Conservation (phyloP, 2,797 vertebrate species). For the Danio jaintianensis region DNA sequence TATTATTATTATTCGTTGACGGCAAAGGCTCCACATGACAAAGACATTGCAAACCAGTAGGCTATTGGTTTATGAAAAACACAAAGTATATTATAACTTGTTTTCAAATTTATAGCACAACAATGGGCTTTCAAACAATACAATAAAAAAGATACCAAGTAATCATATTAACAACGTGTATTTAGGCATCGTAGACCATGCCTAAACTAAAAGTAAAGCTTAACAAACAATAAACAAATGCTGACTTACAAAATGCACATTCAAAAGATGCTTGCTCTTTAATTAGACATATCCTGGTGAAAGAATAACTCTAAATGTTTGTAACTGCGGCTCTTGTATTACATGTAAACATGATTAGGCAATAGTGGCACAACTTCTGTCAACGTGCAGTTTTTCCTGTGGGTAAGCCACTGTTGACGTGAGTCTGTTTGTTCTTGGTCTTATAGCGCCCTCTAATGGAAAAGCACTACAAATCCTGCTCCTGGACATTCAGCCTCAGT, state of each 20-base stretch:
- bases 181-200: not conserved
- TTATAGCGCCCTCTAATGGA: constrained; percentile 68
- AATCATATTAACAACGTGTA: not conserved
- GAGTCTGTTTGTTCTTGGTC: constrained; percentile 14
- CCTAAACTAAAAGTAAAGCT: not conserved
- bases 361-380: constrained; percentile 9
- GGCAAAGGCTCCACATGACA: not conserved
- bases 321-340: not conserved
- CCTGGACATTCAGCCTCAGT: not conserved
- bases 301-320: not conserved
- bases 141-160: not conserved
- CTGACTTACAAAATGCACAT: not conserved
- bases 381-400: not conserved
- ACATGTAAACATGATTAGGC: constrained; percentile 16
- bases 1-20: not conserved
- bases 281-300: not conserved
- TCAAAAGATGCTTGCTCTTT: not conserved
- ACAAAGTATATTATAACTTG: constrained; percentile 3
- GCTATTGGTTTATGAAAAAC: not conserved
- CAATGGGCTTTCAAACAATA: not conserved
- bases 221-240: not conserved
- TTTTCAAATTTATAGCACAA: constrained; percentile 21
- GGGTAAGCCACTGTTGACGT: not conserved
- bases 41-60: not conserved
- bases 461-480: not conserved